These are phyloP conservation scores for Antidorcas marsupialis DNA, from an alignment of 2,113 vertebrate species.

Conservation along the genomic window DNA sequence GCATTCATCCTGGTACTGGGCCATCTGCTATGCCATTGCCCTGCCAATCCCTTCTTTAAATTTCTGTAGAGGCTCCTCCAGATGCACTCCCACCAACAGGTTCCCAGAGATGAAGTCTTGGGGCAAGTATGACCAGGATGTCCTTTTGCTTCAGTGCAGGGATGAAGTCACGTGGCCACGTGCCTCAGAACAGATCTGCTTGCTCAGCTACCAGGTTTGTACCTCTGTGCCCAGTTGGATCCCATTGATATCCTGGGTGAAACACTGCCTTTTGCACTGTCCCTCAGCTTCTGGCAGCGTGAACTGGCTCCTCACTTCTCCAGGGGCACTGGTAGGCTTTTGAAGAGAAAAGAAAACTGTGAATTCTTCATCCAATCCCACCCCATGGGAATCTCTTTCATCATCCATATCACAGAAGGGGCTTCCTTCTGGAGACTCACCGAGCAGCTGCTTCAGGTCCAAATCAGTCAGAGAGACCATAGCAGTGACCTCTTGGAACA, in stretches of 20 bases:
- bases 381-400: constrained; percentile 53
- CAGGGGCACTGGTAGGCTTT: constrained; percentile 81
- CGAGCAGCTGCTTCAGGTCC: constrained; percentile 83
- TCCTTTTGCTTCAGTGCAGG: constrained; percentile 86
- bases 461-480: constrained; percentile 82
- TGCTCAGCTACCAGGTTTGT: constrained; percentile 81
- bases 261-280: constrained; percentile 86
- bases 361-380: constrained; percentile 66
- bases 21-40: constrained; percentile 89
- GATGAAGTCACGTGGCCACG: constrained; percentile 85
- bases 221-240: constrained; percentile 84
- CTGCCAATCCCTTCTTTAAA: constrained; percentile 86
- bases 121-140: constrained; percentile 83
- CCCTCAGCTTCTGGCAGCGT: constrained; percentile 83
- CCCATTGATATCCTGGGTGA: constrained; percentile 84
- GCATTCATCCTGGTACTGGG: constrained; percentile 84
- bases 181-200: constrained; percentile 82
- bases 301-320: constrained; percentile 80
- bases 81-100: constrained; percentile 80
- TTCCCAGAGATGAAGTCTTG: constrained; percentile 80
- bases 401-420: constrained; percentile 72
- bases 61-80: constrained; percentile 84
- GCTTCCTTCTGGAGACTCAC: constrained; percentile 73
- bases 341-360: constrained; percentile 67
- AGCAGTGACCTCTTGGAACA: constrained; percentile 83